These are phyloP conservation scores for Agapornis roseicollis DNA, from an alignment of 2,113 vertebrate genomes.

Conservation along the genomic window DNA sequence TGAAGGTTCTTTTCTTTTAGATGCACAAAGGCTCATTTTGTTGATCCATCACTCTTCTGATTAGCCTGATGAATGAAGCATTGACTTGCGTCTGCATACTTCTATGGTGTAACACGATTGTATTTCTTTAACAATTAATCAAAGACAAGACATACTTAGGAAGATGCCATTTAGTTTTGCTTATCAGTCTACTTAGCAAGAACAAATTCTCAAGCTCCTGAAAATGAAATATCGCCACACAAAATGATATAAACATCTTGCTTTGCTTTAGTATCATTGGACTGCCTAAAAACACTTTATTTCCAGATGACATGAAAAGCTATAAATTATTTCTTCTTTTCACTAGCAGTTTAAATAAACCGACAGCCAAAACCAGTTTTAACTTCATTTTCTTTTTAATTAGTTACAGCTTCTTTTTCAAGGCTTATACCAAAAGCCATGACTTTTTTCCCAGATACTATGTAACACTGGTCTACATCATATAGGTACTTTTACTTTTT, in stretches of 20 bases:
- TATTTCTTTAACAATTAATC: slow-evolving; percentile 40
- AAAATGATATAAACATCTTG: slow-evolving; percentile 19
- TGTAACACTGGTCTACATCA: not conserved
- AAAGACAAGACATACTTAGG: slow-evolving; percentile 23
- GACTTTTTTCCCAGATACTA: not conserved
- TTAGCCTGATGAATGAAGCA: slow-evolving; percentile 45
- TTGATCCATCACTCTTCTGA: slow-evolving; percentile 18
- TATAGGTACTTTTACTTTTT: not conserved
- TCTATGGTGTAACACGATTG: not conserved
- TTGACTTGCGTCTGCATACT: not conserved
- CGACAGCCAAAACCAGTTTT: not conserved
- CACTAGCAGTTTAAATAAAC: slow-evolving; percentile 3
- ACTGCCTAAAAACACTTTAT: slow-evolving; percentile 16
- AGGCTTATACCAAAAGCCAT: not conserved
- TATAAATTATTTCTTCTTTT: not conserved
- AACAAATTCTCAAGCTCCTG: slow-evolving; percentile 16
- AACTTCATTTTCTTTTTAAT: not conserved
- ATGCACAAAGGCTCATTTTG: slow-evolving; percentile 36
- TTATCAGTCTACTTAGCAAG: slow-evolving; percentile 43
- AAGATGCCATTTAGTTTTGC: slow-evolving; percentile 33
- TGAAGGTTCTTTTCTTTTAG: slow-evolving; percentile 10
- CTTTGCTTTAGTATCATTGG: slow-evolving; percentile 47
- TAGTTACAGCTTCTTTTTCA: not conserved
- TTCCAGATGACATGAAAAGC: slow-evolving; percentile 20
- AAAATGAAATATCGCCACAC: slow-evolving; percentile 39